Base-by-base conservation (phyloP, 2,797 vertebrate species). In the Rhinella marina region DNA sequence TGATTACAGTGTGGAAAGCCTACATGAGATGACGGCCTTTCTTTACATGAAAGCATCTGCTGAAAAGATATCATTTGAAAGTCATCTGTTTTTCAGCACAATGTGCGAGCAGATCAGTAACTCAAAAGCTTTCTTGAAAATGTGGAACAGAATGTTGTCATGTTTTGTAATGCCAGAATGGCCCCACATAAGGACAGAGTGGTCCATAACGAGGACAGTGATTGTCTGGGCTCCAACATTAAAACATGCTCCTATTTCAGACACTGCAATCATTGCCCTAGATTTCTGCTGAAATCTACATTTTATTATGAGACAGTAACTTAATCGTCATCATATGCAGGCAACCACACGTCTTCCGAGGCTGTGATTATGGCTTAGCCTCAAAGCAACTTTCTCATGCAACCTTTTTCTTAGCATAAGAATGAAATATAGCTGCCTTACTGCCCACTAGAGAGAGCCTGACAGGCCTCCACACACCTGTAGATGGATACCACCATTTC, bases 1-100 rank as follows among this genome's bases (percentile, higher is more conserved):
- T 87, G 80, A 85, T 86, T 87, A 91, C 13, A 92, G 92, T 90
- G 88, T 91, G 91, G 89, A 85, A 86, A 84, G 91, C 90, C 88
- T 16, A 70, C 92, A 91, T 87, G 87, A 90, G 81, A 89, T 89
- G 87, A 90, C 72, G 90, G 91, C 76, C 87, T 90, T 90, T 86
- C 91, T 90, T 92, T 75, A 29, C 85, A 57, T 0, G 54, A 87
- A 90, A 88, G 87, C 50, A 87, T 91, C 91, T 91, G 90, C 90
- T 86, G 73, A 48, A 56, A 83, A 84, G 88, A 90, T 81, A 90
- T 82, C 17, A 70, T 89, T 82, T 70, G 87, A 86, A 61, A 91
- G 85, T 72, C 83, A 90, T 56, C 70, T 90, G 84, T 73, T 90
- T 27, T 90, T 84, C 66, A 66, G 61, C 80, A 87, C 83, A 82